Evolutionary conservation across 2,888 invertebrate genomes (phyloP), one percentile per base, ranked within the genome.

Genomic region (Oscheius myriophilus): DNA sequence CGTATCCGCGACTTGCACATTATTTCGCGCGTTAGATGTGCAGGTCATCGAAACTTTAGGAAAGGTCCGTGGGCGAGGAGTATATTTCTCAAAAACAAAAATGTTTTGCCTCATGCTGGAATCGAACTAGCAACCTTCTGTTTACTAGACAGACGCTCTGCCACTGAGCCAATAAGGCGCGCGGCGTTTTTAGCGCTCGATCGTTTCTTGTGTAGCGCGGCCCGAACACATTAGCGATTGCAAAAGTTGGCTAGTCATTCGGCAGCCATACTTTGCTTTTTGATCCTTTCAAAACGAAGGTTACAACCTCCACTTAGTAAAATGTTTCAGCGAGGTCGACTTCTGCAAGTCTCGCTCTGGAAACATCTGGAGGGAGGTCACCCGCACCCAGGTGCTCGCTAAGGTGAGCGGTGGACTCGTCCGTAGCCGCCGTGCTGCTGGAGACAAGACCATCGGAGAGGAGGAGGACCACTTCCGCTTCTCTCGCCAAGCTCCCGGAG

Each of bases 361-460:
- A 71, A 79, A 78, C 76, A 77, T 83, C 74, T 82, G 82, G 82
- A 73, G 74, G 67, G 83, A 83, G 66, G 80, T 81, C 23, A 78
- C 80, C 67, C 72, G 79, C 52, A 81, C 82, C 6, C 81, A 81
- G 72, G 67, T 72, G 58, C 72, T 80, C 46, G 76, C 78, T 52
- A 76, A 76, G 67, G 80, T 80, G 16, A 67, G 68, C 43, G 79
- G 79, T 68, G 79, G 77, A 72, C 69, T 69, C 39, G 52, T 76
- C 62, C 46, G 80, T 23, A 72, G 68, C 67, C 70, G 72, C 53
- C 73, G 78, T 71, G 75, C 76, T 65, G 75, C 79, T 70, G 79
- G 79, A 69, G 76, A 78, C 70, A 55, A 55, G 18, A 70, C 62
- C 16, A 53, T 54, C 12, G 26, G 51, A 21, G 71, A 52, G 4